Conservation (phyloP, 2,797 vertebrate genomes). For the Danio jaintianensis region DNA sequence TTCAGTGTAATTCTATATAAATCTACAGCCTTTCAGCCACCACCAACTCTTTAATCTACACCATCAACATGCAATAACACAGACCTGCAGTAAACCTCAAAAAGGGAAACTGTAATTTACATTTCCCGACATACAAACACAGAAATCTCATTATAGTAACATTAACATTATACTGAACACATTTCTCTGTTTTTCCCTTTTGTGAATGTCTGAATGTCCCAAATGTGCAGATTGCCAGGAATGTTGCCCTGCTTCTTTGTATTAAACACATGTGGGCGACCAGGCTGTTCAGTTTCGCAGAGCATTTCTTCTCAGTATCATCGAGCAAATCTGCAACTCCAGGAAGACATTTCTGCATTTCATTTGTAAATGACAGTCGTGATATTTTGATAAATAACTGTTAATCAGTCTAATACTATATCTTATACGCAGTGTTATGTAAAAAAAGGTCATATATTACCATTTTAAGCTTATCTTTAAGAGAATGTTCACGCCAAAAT, state of each 20-base stretch:
- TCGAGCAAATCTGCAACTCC: constrained; percentile 18
- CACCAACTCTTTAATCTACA: neutral
- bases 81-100: constrained; percentile 3
- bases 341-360: constrained; percentile 35
- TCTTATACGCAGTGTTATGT: no score
- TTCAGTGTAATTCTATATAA: neutral
- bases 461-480: no score
- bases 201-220: constrained; percentile 42
- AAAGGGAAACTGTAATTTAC: neutral
- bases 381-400: neutral
- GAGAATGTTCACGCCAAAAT: no score
- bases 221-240: constrained; percentile 34
- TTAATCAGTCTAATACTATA: neutral
- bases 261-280: constrained; percentile 34
- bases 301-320: constrained; percentile 26
- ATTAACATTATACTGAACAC: neutral
- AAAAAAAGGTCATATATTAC: no score
- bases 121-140: neutral
- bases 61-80: neutral
- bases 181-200: constrained; percentile 29
- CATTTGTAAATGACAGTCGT: constrained; percentile 1
- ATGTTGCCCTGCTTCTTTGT: constrained; percentile 50
- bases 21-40: neutral
- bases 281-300: constrained; percentile 42
- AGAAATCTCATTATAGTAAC: neutral